Conservation (phyloP, 2,888 invertebrate genomes). For the Drosophila aldrichi region DNA sequence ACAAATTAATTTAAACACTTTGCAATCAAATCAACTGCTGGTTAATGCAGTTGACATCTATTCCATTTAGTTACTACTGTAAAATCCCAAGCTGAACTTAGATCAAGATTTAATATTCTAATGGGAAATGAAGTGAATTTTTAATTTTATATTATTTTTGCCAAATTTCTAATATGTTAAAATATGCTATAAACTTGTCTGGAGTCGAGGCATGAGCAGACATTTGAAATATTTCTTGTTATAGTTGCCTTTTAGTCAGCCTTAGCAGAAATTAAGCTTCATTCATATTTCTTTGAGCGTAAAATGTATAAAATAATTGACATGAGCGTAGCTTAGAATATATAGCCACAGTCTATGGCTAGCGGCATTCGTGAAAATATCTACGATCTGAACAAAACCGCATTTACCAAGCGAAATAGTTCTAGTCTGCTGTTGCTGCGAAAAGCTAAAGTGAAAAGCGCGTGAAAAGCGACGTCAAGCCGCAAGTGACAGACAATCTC, state of each 20-base stretch:
- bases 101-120: too few relatives aligned
- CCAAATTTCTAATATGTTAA: too few relatives aligned
- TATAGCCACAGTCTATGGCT: neutral
- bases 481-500: conserved; percentile 48
- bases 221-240: neutral
- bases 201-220: neutral
- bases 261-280: too few relatives aligned
- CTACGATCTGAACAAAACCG: neutral
- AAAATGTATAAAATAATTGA: neutral
- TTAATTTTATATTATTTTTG: too few relatives aligned
- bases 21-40: conserved; percentile 11
- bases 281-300: neutral
- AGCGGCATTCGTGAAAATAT: neutral
- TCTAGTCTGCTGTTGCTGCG: conserved; percentile 32
- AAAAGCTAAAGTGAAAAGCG: conserved; percentile 52
- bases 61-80: neutral
- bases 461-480: conserved; percentile 47
- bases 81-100: too few relatives aligned
- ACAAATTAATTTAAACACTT: conserved; percentile 16
- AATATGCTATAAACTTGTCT: too few relatives aligned
- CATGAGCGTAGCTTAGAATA: neutral
- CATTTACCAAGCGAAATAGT: conserved; percentile 35
- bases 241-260: neutral
- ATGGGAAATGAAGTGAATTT: too few relatives aligned
- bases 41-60: neutral